Base-by-base conservation (phyloP, 1,140 invertebrate species). In the Littorina saxatilis region DNA sequence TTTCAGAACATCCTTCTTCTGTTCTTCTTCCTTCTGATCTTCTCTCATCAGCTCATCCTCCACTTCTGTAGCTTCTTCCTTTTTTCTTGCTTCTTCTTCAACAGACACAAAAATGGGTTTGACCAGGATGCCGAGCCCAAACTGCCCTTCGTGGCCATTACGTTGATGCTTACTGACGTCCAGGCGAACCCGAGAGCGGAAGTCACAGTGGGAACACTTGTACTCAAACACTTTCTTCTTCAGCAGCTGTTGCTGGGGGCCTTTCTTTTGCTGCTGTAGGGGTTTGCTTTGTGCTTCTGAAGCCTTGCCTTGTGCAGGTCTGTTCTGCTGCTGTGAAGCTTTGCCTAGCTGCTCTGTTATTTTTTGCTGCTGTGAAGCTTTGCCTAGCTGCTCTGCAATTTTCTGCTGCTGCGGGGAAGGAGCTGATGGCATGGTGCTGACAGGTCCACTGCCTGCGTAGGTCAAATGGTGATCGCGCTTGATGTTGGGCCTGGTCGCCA, bases 111-210 rank as follows among this genome's bases (percentile, higher is more conserved):
- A 9, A 27, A 75, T 75, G 5, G 73, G 52, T 17, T 75, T 75
- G 39, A 74, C 68, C 13, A 98, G 96, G 92, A 95, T 95, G 32
- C 92, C 55, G 37, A 78, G 92, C 5, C 89, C 89, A 78, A 95
- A 95, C 91, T 98, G 96, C 55, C 95, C 95, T 78, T 94, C 94
- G 93, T 98, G 97, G 79, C 96, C 93, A 23, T 95, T 95, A 5
- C 84, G 83, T 80, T 98, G 98, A 91, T 99, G 98, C 93, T 98
- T 98, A 61, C 96, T 98, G 81, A 99, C 97, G 92, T 98, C 97
- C 97, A 97, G 98, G 83, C 96, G 94, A 79, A 82, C 87, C 40
- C 87, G 84, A 3, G 89, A 91, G 84, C 96, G 95, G 90, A 98
- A 97, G 40, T 95, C 95, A 93, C 98, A 99, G 1, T 96, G 93